A percentile compares a stretch with the other conserved stretches of the same genome.
Conservation (phyloP, 2,888 invertebrate species). For the Isotomurus palustris region DNA sequence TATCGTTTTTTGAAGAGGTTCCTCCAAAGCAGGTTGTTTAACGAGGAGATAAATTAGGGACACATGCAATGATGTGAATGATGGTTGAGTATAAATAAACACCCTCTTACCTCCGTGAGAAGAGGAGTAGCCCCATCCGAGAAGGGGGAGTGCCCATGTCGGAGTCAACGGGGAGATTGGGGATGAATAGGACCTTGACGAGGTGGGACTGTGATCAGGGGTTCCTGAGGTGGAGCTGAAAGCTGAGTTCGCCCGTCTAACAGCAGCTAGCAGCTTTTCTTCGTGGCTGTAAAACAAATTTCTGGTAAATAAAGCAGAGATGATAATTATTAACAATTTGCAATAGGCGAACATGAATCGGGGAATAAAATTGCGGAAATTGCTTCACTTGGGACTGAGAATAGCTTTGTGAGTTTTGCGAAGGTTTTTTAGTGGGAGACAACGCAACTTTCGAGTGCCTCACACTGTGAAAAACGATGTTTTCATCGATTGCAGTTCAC, state of each 20-base stretch:
- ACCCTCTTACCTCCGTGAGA: constrained; percentile 46
- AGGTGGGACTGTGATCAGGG: constrained; percentile 47
- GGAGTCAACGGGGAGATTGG: constrained; percentile 47
- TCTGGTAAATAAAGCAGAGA: neutral
- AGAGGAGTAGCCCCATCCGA: constrained; percentile 46
- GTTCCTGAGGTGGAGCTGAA: constrained; percentile 47
- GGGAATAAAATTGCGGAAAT: too few relatives aligned
- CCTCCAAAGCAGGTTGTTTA: too few relatives aligned
- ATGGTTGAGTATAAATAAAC: too few relatives aligned
- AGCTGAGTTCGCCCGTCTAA: constrained; percentile 46
- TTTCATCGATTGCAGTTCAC: too few relatives aligned
- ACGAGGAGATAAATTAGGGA: too few relatives aligned
- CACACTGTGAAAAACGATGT: too few relatives aligned
- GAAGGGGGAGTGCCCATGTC: constrained; percentile 46
- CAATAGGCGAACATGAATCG: neutral
- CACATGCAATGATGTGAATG: too few relatives aligned
- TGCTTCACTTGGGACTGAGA: too few relatives aligned
- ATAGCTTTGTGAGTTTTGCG: too few relatives aligned
- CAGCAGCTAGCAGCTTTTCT: constrained; percentile 46
- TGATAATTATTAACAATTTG: neutral
- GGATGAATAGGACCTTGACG: constrained; percentile 46
- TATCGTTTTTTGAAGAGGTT: too few relatives aligned
- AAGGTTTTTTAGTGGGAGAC: too few relatives aligned
- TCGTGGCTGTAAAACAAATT: constrained; percentile 41
- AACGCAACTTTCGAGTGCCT: too few relatives aligned